Conservation (phyloP, 2,113 vertebrate species). For the Seriola dumerili region DNA sequence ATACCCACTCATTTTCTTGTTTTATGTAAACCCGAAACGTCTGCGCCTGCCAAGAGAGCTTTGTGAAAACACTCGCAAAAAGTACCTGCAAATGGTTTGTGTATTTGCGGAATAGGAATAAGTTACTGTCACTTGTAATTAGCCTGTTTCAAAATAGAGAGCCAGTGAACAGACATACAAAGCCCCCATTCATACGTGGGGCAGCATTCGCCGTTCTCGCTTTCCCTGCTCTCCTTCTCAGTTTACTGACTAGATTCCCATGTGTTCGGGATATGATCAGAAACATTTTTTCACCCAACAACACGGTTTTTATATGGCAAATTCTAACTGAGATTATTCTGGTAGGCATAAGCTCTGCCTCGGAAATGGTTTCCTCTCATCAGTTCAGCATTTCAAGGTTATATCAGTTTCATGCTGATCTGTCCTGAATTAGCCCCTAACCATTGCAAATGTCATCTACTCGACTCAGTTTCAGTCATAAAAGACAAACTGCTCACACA, state of each 20-base stretch:
- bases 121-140: constrained; percentile 82
- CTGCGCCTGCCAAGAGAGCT: constrained; percentile 69
- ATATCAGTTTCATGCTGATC: constrained; percentile 50
- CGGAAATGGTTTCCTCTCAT: constrained; percentile 55
- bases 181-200: constrained; percentile 77
- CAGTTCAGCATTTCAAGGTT: constrained; percentile 39
- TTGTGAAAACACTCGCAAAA: constrained; percentile 80
- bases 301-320: constrained; percentile 38
- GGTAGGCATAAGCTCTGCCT: constrained; percentile 34
- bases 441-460: constrained; percentile 52
- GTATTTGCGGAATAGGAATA: constrained; percentile 79
- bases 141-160: constrained; percentile 74
- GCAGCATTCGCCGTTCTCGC: constrained; percentile 39
- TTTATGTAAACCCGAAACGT: constrained; percentile 74
- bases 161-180: constrained; percentile 71
- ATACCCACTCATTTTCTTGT: constrained; percentile 68
- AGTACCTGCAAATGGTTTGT: constrained; percentile 83
- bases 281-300: constrained; percentile 46
- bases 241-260: constrained; percentile 62
- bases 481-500: constrained; percentile 46
- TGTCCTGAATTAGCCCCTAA: constrained; percentile 53
- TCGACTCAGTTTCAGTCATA: constrained; percentile 47
- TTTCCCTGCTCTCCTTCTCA: constrained; percentile 49
- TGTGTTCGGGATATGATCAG: constrained; percentile 60
- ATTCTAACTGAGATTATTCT: constrained; percentile 59